Evolutionary conservation across 2,113 vertebrate species (phyloP).

Genomic region (Meleagris gallopavo): DNA sequence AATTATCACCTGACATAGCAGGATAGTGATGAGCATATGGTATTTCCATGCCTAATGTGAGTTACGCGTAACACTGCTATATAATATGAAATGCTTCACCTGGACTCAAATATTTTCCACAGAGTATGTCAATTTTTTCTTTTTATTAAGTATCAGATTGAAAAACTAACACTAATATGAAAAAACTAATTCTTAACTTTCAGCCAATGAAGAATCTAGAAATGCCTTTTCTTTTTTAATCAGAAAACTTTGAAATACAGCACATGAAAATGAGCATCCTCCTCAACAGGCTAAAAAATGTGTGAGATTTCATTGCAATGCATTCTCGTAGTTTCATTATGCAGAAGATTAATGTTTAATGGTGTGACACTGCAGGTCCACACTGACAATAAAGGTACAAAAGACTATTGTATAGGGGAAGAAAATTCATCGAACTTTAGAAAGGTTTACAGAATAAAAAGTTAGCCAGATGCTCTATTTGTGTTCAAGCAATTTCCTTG

Average conservation of each 20-base stretch:
- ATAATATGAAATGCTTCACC: not conserved
- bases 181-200: not conserved
- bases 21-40: not conserved
- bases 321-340: slow-evolving; percentile 71
- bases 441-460: slow-evolving; percentile 51
- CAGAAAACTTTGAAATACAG: slow-evolving; percentile 42
- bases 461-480: slow-evolving; percentile 49
- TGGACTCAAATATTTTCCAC: slow-evolving; percentile 1
- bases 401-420: slow-evolving; percentile 55
- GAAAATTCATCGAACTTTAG: slow-evolving; percentile 63
- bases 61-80: not conserved
- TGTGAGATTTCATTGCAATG: slow-evolving; percentile 71
- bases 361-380: slow-evolving; percentile 35
- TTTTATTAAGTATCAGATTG: not conserved
- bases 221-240: slow-evolving; percentile 4
- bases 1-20: not conserved
- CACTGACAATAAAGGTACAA: slow-evolving; percentile 70
- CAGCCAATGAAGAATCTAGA: not conserved
- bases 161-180: slow-evolving; percentile 21
- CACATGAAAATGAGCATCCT: slow-evolving; percentile 66
- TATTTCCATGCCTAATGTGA: not conserved
- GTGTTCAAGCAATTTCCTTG: slow-evolving; percentile 37
- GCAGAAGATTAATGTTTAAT: slow-evolving; percentile 72
- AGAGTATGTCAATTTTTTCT: too few species aligned
- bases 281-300: slow-evolving; percentile 59